Conservation (phyloP, 2,888 invertebrate species). For the Plebejus anna region DNA sequence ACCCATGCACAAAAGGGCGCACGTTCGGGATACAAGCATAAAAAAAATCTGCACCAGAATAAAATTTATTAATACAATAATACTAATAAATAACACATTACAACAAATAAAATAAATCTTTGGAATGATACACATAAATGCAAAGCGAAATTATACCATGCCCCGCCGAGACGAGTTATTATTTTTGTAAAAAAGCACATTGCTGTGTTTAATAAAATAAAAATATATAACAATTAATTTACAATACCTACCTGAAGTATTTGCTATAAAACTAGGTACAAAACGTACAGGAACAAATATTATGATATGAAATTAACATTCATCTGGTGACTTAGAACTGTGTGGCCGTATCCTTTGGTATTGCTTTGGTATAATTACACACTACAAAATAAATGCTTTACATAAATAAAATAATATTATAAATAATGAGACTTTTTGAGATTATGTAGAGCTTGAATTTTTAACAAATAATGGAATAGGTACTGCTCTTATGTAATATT, state of each 20-base stretch:
- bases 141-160: constrained; percentile 6
- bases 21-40: background rate
- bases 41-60: background rate
- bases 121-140: constrained; percentile 25
- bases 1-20: too few relatives aligned
- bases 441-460: background rate
- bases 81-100: background rate
- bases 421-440: background rate
- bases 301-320: background rate
- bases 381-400: background rate
- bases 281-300: background rate
- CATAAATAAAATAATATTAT: background rate
- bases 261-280: background rate
- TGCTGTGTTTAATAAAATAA: too few relatives aligned
- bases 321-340: background rate
- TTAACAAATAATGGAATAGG: background rate
- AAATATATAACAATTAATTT: background rate
- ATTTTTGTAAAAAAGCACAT: too few relatives aligned
- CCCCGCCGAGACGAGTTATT: too few relatives aligned
- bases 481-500: background rate
- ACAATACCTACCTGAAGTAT: too few relatives aligned
- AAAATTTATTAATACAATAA: constrained; percentile 22
- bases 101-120: constrained; percentile 15
- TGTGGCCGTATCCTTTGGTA: constrained; percentile 2
- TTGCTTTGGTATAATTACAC: constrained; percentile 23